Evolutionary conservation across 2,888 invertebrate genomes (phyloP), one percentile per base, ranked within the genome.

Genomic region (Marronus borbonicus): DNA sequence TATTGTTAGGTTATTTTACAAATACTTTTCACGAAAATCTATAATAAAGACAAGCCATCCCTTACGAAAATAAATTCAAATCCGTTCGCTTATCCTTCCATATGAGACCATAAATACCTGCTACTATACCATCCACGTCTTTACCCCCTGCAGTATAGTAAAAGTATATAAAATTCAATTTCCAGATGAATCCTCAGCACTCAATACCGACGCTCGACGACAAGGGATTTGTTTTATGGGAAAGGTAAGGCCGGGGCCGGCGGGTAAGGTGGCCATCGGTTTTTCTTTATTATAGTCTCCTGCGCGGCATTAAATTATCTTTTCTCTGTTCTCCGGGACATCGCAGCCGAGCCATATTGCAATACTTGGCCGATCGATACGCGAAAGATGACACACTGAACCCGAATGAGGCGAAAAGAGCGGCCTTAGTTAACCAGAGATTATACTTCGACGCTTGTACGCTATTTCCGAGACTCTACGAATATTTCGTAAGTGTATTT

Each of bases 161-260:
- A 17, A 28, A 62, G 28, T 62, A 62, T 24, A 50, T 68, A 68
- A 74, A 74, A 74, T 74, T 74, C 72, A 74, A 74, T 74, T 90
- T 89, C 72, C 86, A 93, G 93, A 90, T 93, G 87, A 94, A 93
- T 86, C 93, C 93, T 1, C 92, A 93, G 85, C 94, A 94, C 83
- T 92, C 93, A 0, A 89, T 95, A 78, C 95, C 95, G 2, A 93
- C 94, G 0, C 90, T 95, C 84, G 91, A 93, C 82, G 95, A 95
- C 84, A 91, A 91, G 83, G 94, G 94, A 58, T 93, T 94, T 81
- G 89, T 90, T 81, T 85, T 94, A 72, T 93, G 92, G 90, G 94
- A 94, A 87, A 74, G 72, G 72, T 74, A 74, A 74, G 72, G 72
- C 60, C 44, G 31, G 17, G 17, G 52, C 12, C n/a, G 17, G 5